Evolutionary conservation across 2,888 invertebrate genomes (phyloP).

Genomic region (Tachina grossa): DNA sequence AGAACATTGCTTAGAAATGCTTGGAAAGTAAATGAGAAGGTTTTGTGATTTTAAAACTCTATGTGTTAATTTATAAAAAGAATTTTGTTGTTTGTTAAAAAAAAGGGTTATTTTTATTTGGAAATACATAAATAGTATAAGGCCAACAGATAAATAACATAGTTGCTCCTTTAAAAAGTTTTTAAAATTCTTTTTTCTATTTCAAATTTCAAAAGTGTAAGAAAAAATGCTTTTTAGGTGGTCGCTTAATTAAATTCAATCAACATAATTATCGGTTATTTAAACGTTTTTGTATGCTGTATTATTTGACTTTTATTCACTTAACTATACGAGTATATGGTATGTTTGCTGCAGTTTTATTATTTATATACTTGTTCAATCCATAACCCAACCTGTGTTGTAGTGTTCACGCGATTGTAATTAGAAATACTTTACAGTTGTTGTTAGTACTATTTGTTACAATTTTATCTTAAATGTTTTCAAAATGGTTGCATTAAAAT

Average conservation of each 20-base stretch:
- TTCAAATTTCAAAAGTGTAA: background rate
- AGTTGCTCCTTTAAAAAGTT: constrained; percentile 20
- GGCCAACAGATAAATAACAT: constrained; percentile 15
- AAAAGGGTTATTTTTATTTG: constrained; percentile 30
- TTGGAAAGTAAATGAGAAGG: constrained; percentile 44
- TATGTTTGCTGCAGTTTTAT: constrained; percentile 21
- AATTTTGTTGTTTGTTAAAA: background rate
- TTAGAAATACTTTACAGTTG: background rate
- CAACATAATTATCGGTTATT: constrained; percentile 14
- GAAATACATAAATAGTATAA: constrained; percentile 5
- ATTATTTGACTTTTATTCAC: constrained; percentile 45
- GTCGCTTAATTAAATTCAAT: constrained; percentile 15
- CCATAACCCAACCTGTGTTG: background rate
- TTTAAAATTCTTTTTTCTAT: constrained; percentile 13
- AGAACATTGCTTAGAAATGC: constrained; percentile 34
- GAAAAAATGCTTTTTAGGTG: constrained; percentile 1
- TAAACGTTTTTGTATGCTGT: constrained; percentile 10
- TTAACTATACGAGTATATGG: constrained; percentile 20
- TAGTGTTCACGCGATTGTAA: background rate
- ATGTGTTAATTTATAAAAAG: too few species aligned
- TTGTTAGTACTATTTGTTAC: too few species aligned
- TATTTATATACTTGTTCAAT: constrained; percentile 16
- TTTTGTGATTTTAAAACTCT: background rate
- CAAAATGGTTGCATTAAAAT: background rate
- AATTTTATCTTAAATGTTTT: too few species aligned